Evolutionary conservation across 2,888 invertebrate genomes (phyloP).

Genomic region (Steinernema scapterisci): DNA sequence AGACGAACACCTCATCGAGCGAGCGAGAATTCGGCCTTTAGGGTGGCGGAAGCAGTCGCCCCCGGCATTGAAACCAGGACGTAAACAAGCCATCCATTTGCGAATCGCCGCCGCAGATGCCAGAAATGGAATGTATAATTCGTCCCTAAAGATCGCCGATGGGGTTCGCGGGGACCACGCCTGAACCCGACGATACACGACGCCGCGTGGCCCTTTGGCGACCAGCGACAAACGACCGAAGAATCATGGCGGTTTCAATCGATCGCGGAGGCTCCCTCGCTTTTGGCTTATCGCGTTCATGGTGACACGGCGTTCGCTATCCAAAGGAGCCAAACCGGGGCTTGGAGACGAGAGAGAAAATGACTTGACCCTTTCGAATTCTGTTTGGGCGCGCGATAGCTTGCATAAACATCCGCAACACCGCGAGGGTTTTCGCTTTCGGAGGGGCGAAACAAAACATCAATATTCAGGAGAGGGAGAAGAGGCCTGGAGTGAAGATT

Average conservation of each 20-base stretch:
- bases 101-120: no score
- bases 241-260: slow-evolving; percentile 14
- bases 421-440: background rate
- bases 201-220: slow-evolving; percentile 15
- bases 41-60: no score
- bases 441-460: background rate
- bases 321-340: background rate
- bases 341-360: background rate
- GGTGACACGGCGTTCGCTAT: background rate
- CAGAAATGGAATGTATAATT: no score
- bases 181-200: no score
- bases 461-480: slow-evolving; percentile 1
- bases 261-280: background rate
- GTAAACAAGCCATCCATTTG: no score
- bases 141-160: no score
- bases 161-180: no score
- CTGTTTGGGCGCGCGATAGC: no score
- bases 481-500: background rate
- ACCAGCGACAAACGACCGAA: background rate
- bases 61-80: no score
- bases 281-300: slow-evolving; percentile 13
- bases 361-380: background rate
- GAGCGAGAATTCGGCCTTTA: no score
- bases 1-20: no score
- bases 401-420: slow-evolving; percentile 8